Conservation (phyloP, 2,113 vertebrate species). For the Stegostoma tigrinum region DNA sequence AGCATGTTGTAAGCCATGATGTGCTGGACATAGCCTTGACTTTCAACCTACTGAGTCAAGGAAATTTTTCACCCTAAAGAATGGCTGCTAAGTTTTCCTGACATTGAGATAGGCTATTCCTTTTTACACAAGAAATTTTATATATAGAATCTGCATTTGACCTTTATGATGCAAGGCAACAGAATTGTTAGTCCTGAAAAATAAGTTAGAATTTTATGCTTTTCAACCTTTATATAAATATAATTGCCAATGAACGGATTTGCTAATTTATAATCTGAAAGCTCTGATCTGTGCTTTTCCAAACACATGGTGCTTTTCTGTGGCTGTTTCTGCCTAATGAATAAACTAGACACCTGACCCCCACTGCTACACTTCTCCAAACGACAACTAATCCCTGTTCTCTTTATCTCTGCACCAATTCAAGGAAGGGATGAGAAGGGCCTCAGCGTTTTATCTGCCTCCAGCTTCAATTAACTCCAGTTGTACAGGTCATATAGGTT, state of each 20-base stretch:
- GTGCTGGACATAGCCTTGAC: no score
- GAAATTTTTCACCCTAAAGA: neutral
- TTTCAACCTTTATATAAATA: neutral
- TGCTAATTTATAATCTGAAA: neutral
- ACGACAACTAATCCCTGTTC: neutral
- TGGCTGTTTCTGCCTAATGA: constrained; percentile 1
- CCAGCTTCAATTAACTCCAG: constrained; percentile 31
- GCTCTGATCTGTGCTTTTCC: neutral
- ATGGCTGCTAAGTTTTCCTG: neutral
- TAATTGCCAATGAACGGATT: neutral
- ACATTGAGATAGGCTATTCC: neutral
- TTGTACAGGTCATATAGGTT: neutral
- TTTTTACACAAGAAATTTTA: neutral
- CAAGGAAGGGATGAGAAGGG: constrained; percentile 10
- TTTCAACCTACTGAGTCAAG: neutral
- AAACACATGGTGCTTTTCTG: neutral
- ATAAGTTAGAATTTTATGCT: neutral
- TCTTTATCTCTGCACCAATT: neutral
- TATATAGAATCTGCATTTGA: neutral
- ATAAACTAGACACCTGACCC: neutral
- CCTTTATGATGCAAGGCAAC: neutral
- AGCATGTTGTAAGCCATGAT: neutral
- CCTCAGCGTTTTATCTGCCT: neutral
- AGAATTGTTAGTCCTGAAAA: neutral
- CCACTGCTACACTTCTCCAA: neutral